Conservation (phyloP, 1,140 invertebrate species). For the Hypothenemus hampei region DNA sequence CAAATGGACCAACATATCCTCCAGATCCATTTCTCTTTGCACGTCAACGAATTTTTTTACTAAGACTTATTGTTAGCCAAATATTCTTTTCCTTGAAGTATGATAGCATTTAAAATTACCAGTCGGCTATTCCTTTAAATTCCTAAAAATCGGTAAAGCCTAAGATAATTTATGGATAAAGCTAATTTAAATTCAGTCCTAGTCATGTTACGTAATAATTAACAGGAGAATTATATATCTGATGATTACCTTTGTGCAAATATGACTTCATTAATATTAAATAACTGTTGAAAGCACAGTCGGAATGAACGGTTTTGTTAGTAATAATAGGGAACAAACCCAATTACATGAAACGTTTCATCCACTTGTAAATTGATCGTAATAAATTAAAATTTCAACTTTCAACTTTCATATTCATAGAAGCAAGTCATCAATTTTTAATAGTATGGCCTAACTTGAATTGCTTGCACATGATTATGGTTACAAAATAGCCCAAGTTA, state of each 20-base stretch:
- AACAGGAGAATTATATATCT: slow-evolving; percentile 7
- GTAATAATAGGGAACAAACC: slow-evolving; percentile 8
- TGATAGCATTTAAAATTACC: no score
- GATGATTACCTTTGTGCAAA: slow-evolving; percentile 9
- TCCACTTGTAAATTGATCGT: slow-evolving; percentile 11
- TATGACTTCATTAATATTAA: slow-evolving; percentile 10
- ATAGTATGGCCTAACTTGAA: background rate
- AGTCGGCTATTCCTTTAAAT: no score
- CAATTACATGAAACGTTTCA: slow-evolving; percentile 10
- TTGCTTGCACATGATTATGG: no score
- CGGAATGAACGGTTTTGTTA: slow-evolving; percentile 7
- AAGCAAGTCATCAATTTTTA: background rate
- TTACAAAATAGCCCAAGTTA: no score
- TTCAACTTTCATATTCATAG: slow-evolving; percentile 1
- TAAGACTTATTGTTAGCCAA: no score
- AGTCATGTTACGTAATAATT: slow-evolving; percentile 6
- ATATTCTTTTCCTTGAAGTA: no score
- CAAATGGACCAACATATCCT: no score
- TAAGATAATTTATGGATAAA: no score
- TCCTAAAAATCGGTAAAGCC: no score
- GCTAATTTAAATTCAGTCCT: no score
- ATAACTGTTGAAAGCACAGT: slow-evolving; percentile 8
- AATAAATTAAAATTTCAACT: slow-evolving; percentile 13
- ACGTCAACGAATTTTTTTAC: no score
- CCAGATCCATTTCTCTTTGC: no score